Base-by-base conservation (phyloP, 1,140 invertebrate species). In the Tetragonula clypearis region DNA sequence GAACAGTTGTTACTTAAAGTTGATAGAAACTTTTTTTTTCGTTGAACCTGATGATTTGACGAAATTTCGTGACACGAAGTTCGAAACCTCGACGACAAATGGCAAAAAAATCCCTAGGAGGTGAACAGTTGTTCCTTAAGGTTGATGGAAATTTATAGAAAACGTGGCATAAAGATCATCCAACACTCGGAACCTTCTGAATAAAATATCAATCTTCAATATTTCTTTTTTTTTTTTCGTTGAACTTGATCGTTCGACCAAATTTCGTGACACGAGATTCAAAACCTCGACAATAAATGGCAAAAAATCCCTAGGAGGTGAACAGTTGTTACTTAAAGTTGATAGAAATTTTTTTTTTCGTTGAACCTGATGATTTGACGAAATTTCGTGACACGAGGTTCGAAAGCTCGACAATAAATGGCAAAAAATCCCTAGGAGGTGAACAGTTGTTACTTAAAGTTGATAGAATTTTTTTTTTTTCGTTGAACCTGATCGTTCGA, bases 71-170 rank as follows among this genome's bases (percentile, higher is more conserved):
- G 23, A 12, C 9, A 5, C 23, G 23, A 62, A 3, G 17, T 19
- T 66, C 26, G 1, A 30, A 66, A 26, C 4, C 19, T 4, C 5
- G 41, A 41, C 11, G 30, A 19, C 66, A 2, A 19, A 26, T 8
- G 15, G 17, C 30, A 11, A 26, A 17, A 62, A 56, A 26, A 56
- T 35, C 11, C 11, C 23, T 19, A 9, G 2, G 2, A 26, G 9
- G 23, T 5, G n/a, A 35, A 66, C 11, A 5, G 17, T 71, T 69
- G 2, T n/a, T 21, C 19, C 14, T 21, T 11, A 26, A 35, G 35
- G 58, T 66, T 56, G 69, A 72, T 49, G 56, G 56, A 76, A 80
- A 90, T 90, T 86, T 88, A 72, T 88, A 80, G 26, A 78, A 85
- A 86, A 86, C 58, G 68, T 83, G 68, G 77, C 71, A n/a, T n/a